Evolutionary conservation across 2,888 invertebrate genomes (phyloP), one percentile per base, ranked within the genome.

Genomic region (Drosophila seclusa): DNA sequence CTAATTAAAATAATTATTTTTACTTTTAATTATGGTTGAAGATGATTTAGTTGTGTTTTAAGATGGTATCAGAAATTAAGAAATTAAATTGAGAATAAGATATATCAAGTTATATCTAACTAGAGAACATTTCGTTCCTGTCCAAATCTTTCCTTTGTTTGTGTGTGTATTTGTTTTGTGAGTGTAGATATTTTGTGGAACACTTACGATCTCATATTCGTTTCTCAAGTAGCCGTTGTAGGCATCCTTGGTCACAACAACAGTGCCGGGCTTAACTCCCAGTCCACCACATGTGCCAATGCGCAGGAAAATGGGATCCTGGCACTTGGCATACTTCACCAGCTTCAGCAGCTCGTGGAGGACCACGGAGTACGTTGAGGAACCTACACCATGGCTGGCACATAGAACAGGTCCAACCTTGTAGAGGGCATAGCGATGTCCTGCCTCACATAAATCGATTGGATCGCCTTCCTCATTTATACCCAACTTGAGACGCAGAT

Each of bases 321-420:
- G 94, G 67, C 96, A 96, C 90, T 95, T 96, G n/a, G 99, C 98
- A 91, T 98, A 97, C 91, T 96, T 95, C 95, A 99, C 96, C 83
- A 99, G 94, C 94, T 99, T 99, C 88, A 99, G 97, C 62, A 98
- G 94, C 94, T 99, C 99, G 92, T 99, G 98, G n/a, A 99, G 95
- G 60, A 99, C 94, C 75, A 99, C 98, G n/a, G 98, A 97, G 76
- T 99, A 95, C 0, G 99, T 99, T 0, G 99, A 98, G 70, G 98
- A 96, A 3, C 99, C 99, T 96, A 99, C 99, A 32, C 99, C 99
- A 91, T 99, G 99, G 40, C 93, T 93, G 16, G 89, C 91, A 58
- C 92, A 92, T 10, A 93, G 57, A 0, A 93, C 90, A 0, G 91
- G 91, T 0, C 93, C 93, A 69, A 98, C 97, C 96, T 98, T 99